A percentile compares a stretch with the other conserved stretches of the same genome.
These are phyloP conservation scores for Buteo buteo DNA, from an alignment of 2,113 vertebrate genomes.

Conservation along the genomic window DNA sequence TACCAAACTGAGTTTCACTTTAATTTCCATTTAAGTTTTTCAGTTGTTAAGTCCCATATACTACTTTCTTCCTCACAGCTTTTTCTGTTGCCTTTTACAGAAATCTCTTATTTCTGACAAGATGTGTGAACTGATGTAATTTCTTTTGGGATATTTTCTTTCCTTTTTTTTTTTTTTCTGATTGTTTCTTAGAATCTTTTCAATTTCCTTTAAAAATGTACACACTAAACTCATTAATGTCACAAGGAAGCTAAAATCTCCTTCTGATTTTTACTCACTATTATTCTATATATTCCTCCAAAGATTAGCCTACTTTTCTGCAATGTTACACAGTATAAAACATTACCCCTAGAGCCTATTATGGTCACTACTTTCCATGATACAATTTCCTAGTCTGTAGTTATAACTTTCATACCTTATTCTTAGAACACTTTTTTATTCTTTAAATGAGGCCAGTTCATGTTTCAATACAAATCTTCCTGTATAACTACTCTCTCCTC, in stretches of 20 bases:
- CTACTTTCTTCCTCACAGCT: not conserved
- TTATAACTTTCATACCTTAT: not conserved
- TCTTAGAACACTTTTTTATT: not conserved
- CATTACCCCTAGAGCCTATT: not conserved
- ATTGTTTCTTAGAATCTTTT: not conserved
- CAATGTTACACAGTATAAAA: not conserved
- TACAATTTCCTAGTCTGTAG: not conserved
- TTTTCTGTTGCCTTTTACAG: not conserved
- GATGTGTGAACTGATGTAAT: not conserved
- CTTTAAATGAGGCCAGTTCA: not conserved
- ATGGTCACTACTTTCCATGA: not conserved
- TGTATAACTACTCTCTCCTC: not conserved
- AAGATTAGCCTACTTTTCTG: not conserved
- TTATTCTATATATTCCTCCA: not conserved
- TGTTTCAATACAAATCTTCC: not conserved
- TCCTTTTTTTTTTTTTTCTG: not conserved
- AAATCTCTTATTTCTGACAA: not conserved
- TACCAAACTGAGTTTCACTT: not conserved
- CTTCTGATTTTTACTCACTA: not conserved
- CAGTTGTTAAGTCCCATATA: not conserved
- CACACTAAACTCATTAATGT: not conserved
- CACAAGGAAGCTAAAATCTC: not conserved
- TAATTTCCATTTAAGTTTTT: not conserved
- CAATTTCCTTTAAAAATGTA: not conserved
- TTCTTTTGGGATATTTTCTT: not conserved